Evolutionary conservation across 2,888 invertebrate species (phyloP), one percentile per base, ranked within the genome.

Genomic region (Drosophila demipolita): DNA sequence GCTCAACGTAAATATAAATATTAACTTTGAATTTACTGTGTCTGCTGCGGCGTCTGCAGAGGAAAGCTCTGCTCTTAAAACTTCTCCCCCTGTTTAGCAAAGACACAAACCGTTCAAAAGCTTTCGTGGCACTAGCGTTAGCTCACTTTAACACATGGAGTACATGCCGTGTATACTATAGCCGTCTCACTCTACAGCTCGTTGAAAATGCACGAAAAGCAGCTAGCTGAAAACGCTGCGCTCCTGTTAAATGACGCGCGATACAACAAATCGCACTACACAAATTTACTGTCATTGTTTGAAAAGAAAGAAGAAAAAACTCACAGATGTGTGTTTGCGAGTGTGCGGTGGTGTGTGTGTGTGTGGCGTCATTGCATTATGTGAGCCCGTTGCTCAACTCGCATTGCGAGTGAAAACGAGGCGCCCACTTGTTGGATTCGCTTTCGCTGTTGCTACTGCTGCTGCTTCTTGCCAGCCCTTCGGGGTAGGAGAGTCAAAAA

Each of bases 181-280:
- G 66, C 5, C 53, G 7, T 62, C 60, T 53, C 53, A 59, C 70
- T 82, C 72, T 53, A 11, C 23, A 42, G 55, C 64, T 45, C 45
- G 54, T 61, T n/a, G 9, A 79, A 83, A 87, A 67, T 78, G n/a
- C 40, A 49, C 23, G 42, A 1, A 45, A 76, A 71, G 48, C 63
- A 11, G 49, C 70, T 71, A 36, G 5, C 91, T 90, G 42, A 75
- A 83, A 78, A 60, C 66, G 67, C 91, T 93, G 93, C 0, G 73
- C 55, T 66, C 93, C 93, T 93, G 90, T 73, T 88, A 91, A 82
- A 86, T 92, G 93, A 93, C 93, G 93, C 93, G 93, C 93, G 93
- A 90, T 88, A 90, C 76, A 87, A 87, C 87, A 89, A 83, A 83
- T 83, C 89, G 87, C 85, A 87, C 89, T 84, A 76, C 76, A 89